Evolutionary conservation across 1,140 invertebrate species (phyloP), one percentile per base, ranked within the genome.

Genomic region (Oreohelix idahoensis): DNA sequence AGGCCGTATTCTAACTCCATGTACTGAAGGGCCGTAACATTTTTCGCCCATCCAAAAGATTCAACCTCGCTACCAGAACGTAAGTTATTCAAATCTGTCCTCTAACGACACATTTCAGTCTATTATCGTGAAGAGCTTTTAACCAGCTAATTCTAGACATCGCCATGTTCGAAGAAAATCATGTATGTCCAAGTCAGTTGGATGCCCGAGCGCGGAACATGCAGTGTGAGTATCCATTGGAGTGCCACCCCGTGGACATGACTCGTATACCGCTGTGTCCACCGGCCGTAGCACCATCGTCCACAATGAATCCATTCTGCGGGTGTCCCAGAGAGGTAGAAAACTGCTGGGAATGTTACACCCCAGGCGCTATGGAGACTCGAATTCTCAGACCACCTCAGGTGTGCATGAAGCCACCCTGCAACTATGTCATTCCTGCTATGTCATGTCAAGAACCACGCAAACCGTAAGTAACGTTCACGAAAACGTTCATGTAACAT

Each of bases 341-440:
- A 1, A 17, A 70, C 0, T 70, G 51, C 39, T 45, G 39, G 36
- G 8, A 58, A 5, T 81, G 79, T 35, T n/a, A 51, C 45, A 71
- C 45, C n/a, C 79, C 79, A 32, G 42, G 29, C 0, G 26, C 26
- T 38, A 2, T 81, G 2, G 63, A 81, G 42, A 81, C 79, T 26
- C 38, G 79, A 32, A 70, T 81, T n/a, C 32, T 81, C 5, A 42
- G 69, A 38, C 63, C 17, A 4, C 79, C 79, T 2, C 29, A 39
- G 17, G 35, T 42, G 66, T 81, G 79, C 36, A 23, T 71, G 8
- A 70, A 49, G 32, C 63, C 79, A 2, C 38, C 63, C 4, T 81
- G 79, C 69, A 49, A 51, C 39, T 81, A 49, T 35, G 11, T 11
- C 29, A 81, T 81, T 29, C 79, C 79, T 23, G 38, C 79, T 26